Base-by-base conservation (phyloP, 2,797 vertebrate genomes). In the Podargus strigoides region DNA sequence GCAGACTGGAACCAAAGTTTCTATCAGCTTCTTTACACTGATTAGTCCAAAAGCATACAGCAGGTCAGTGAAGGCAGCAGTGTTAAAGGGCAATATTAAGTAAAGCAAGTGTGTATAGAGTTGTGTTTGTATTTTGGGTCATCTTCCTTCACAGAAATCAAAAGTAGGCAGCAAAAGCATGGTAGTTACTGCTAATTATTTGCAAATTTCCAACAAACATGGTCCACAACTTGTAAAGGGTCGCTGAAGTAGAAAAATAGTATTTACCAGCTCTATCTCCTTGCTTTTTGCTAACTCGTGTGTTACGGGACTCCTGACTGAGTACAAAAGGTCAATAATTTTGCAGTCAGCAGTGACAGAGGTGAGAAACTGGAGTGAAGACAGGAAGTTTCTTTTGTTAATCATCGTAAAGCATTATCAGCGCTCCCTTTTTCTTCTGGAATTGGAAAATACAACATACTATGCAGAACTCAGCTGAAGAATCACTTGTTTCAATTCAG, bases 361-460 rank as follows among this genome's bases (percentile, higher is more conserved):
- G 37, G 23, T 49, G 18, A 88, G 60, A 90, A 80, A 30, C 16
- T 55, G 24, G 39, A 77, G 3, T 23, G 56, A 62, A 76, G n/a
- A 49, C 42, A 7, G 16, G 6, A 90, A 70, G 27, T 11, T 47
- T 63, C 14, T 3, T 87, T 79, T 64, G 36, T 63, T 75, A 79
- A 64, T 39, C 27, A 46, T n/a, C 14, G 30, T 52, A 7, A 70
- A 62, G 20, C n/a, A 3, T 30, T 77, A 67, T 44, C 11, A 9
- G 49, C 64, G 13, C 23, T 62, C 32, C 32, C 22, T 70, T 59
- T 85, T 87, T 63, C 30, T n/a, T 83, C 70, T 85, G 30, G 83
- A 96, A 93, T 32, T 95, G 64, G 53, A 96, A 96, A 95, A 94
- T 59, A 19, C 80, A 94, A 47, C 10, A 15, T 78, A 52, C 42